A percentile compares a stretch with the other conserved stretches of the same genome.
Evolutionary conservation across 1,140 invertebrate species (phyloP).

Genomic region (Papilio polyxenes): DNA sequence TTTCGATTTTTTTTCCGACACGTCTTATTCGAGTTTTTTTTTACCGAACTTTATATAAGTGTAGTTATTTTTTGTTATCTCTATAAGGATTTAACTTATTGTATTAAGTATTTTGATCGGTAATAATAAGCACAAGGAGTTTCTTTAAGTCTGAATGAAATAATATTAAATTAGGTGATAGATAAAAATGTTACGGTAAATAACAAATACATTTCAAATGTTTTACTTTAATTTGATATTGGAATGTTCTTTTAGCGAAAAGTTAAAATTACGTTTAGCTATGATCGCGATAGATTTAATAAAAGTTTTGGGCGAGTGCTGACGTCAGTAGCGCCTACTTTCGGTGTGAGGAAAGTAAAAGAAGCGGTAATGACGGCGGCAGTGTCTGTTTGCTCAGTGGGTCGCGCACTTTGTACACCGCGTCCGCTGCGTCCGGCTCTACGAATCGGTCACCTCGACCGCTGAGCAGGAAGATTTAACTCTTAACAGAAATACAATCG

Average conservation of each 20-base stretch:
- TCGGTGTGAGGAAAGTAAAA: constrained; percentile 75
- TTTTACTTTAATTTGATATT: neutral
- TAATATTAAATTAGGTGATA: too few species aligned
- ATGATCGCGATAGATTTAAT: constrained; percentile 27
- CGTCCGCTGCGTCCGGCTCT: constrained; percentile 60
- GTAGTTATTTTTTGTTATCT: too few species aligned
- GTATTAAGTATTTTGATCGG: too few species aligned
- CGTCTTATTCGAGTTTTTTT: neutral
- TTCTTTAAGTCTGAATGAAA: too few species aligned
- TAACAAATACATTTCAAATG: neutral
- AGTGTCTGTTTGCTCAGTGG: constrained; percentile 62
- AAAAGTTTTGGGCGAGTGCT: constrained; percentile 38
- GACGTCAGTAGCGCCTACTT: constrained; percentile 55
- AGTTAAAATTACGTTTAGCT: neutral
- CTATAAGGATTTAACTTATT: too few species aligned
- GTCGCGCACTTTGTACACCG: constrained; percentile 57
- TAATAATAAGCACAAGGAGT: too few species aligned
- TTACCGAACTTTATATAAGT: too few species aligned
- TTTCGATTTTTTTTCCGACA: neutral
- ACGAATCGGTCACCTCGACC: constrained; percentile 76
- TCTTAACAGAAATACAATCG: constrained; percentile 40
- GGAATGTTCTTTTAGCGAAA: neutral
- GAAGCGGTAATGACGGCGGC: constrained; percentile 61
- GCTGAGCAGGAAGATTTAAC: constrained; percentile 70
- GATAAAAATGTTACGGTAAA: too few species aligned